Evolutionary conservation across 2,888 invertebrate genomes (phyloP).

Genomic region (Athrips mouffetella): DNA sequence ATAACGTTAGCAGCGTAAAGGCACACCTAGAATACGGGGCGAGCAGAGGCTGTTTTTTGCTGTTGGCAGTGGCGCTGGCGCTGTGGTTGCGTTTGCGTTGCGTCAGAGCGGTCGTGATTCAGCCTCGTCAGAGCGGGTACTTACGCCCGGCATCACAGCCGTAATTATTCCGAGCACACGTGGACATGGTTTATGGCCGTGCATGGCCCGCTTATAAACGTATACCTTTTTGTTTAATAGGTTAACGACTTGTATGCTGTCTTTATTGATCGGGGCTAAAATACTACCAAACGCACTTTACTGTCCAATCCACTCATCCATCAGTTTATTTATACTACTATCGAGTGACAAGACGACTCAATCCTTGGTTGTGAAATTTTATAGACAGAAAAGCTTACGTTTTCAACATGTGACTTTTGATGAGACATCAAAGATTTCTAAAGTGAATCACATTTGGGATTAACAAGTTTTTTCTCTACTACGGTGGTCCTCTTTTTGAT

Average conservation of each 20-base stretch:
- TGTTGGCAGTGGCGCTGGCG: too few relatives aligned
- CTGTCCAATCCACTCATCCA: not conserved
- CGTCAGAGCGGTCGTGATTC: constrained; percentile 59
- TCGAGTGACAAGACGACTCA: constrained; percentile 5
- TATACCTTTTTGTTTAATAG: constrained; percentile 64
- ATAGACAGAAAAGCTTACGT: not conserved
- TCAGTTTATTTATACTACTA: not conserved
- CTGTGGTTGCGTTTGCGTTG: constrained; percentile 42
- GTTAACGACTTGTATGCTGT: constrained; percentile 60
- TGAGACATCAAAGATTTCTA: constrained; percentile 7
- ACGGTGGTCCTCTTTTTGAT: constrained; percentile 9
- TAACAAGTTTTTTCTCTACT: constrained; percentile 10
- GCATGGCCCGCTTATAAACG: constrained; percentile 58
- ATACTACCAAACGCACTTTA: constrained; percentile 21
- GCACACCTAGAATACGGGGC: constrained; percentile 7
- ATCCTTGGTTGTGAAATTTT: constrained; percentile 4
- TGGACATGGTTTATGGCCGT: constrained; percentile 63
- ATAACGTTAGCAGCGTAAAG: constrained; percentile 4
- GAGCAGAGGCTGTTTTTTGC: constrained; percentile 22
- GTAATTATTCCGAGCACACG: constrained; percentile 73
- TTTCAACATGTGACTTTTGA: constrained; percentile 1
- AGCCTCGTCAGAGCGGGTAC: constrained; percentile 50
- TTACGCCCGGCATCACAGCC: constrained; percentile 37
- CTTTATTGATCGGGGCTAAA: constrained; percentile 53
- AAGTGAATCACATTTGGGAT: constrained; percentile 10